Evolutionary conservation across 2,113 vertebrate species (phyloP).

Genomic region (Promerops cafer): DNA sequence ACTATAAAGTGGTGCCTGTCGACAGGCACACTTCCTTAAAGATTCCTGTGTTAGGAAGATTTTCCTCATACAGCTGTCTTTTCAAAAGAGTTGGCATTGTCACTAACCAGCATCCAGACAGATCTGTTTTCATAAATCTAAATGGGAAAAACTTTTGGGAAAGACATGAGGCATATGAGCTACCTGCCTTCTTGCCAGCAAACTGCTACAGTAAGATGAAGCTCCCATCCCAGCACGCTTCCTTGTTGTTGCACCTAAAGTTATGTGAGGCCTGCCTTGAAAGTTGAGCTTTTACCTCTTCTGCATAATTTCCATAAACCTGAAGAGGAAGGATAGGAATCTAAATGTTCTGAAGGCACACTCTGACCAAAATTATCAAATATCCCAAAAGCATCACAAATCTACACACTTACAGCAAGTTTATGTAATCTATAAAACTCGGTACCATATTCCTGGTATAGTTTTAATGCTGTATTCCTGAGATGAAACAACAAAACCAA

Average conservation of each 20-base stretch:
- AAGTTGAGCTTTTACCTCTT: not conserved
- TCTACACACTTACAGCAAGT: not conserved
- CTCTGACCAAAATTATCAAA: not conserved
- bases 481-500: not conserved
- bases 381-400: not conserved
- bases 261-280: not conserved
- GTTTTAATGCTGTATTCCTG: not conserved
- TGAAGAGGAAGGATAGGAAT: not conserved
- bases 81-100: not conserved
- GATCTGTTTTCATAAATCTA: not conserved
- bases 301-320: not conserved
- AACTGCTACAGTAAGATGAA: not conserved
- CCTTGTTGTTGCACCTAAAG: not conserved
- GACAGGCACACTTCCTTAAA: not conserved
- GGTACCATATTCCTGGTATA: accelerated
- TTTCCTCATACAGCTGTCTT: not conserved
- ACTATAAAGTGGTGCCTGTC: not conserved
- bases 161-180: not conserved
- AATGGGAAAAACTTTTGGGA: not conserved
- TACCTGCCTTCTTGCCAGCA: not conserved
- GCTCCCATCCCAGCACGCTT: not conserved
- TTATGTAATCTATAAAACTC: not conserved
- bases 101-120: not conserved
- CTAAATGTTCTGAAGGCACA: not conserved
- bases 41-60: not conserved